Conservation (phyloP, 2,113 vertebrate species). For the Equus przewalskii region DNA sequence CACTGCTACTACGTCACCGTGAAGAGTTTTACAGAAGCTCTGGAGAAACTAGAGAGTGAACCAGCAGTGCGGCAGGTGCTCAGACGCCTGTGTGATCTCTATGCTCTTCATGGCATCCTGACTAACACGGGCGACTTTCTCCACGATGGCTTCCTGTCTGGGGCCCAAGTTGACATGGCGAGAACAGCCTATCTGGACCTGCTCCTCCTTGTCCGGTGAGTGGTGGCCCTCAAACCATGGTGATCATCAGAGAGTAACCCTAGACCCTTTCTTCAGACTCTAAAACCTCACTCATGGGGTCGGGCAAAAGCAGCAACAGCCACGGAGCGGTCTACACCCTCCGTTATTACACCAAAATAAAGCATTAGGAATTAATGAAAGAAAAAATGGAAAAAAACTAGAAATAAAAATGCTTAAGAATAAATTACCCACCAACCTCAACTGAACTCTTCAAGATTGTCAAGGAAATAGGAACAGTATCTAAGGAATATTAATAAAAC, state of each 20-base stretch:
- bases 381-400: neutral
- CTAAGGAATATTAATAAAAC: neutral
- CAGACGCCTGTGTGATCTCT: slow-evolving; percentile 89
- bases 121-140: slow-evolving; percentile 85
- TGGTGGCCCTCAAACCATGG: neutral
- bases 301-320: neutral
- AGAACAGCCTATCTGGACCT: slow-evolving; percentile 87
- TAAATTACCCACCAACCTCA: neutral
- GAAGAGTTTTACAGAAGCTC: slow-evolving; percentile 85
- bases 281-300: neutral
- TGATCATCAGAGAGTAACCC: neutral
- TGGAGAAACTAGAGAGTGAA: slow-evolving; percentile 82
- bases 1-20: slow-evolving; percentile 88
- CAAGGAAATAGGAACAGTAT: neutral
- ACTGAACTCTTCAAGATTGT: neutral
- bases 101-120: slow-evolving; percentile 87
- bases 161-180: slow-evolving; percentile 86
- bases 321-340: neutral
- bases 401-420: slow-evolving; percentile 34
- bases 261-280: neutral
- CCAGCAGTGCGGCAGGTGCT: slow-evolving; percentile 86
- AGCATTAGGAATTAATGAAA: neutral
- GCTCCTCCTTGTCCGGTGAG: slow-evolving; percentile 88
- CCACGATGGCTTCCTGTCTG: slow-evolving; percentile 86
- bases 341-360: neutral